Conservation (phyloP, 2,113 vertebrate species). For the Carollia perspicillata region DNA sequence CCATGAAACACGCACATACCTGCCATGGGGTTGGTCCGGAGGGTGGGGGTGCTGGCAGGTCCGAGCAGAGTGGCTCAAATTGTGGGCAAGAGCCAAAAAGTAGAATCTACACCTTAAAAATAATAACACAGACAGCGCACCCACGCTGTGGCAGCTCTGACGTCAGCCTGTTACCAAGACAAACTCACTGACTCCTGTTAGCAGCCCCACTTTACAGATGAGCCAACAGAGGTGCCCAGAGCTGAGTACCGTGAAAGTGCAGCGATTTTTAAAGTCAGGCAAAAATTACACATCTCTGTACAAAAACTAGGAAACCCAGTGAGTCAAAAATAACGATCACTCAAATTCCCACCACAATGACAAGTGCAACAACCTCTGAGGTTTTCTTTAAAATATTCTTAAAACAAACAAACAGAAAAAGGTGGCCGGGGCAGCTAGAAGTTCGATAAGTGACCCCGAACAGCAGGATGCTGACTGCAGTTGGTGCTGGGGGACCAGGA, state of each 20-base stretch:
- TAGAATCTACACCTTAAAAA: neutral
- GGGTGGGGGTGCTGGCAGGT: neutral
- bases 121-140: neutral
- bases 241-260: no score
- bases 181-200: neutral
- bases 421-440: no score
- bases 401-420: neutral
- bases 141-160: neutral
- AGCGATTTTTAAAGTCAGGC: no score
- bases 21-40: neutral
- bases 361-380: neutral
- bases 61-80: neutral
- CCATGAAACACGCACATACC: neutral
- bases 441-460: neutral
- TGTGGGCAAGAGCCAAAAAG: neutral
- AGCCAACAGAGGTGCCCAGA: neutral
- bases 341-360: neutral
- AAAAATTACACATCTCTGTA: no score
- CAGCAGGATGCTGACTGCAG: neutral
- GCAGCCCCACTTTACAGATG: neutral
- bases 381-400: neutral
- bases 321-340: no score
- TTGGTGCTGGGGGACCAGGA: neutral
- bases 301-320: no score
- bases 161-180: neutral